Percentiles rank a stretch among this genome's conserved stretches.
Evolutionary conservation across 1,140 invertebrate genomes (phyloP).

Genomic region (Condylostylus longicornis): DNA sequence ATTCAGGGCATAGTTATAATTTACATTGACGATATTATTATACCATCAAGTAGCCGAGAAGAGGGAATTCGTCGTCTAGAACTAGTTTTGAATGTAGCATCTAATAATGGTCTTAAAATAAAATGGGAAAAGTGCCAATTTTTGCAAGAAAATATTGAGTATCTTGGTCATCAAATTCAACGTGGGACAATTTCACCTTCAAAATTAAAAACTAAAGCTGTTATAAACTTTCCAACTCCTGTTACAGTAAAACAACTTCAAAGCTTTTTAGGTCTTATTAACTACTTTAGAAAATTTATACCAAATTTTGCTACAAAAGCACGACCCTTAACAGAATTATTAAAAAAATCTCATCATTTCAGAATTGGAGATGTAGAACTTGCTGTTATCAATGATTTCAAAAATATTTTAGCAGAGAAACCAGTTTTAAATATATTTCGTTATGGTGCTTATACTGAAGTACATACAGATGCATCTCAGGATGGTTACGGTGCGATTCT

Average conservation of each 20-base stretch:
- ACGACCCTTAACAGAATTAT: not conserved
- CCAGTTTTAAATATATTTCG: too few species aligned
- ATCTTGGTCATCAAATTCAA: not conserved
- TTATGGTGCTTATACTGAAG: constrained; percentile 11
- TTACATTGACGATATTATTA: constrained; percentile 35
- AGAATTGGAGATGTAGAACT: too few species aligned
- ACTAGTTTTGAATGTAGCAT: constrained; percentile 23
- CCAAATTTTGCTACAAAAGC: not conserved
- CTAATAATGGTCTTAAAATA: constrained; percentile 29
- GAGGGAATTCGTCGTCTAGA: constrained; percentile 27
- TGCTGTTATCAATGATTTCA: too few species aligned
- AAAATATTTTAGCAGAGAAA: too few species aligned
- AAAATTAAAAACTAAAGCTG: not conserved
- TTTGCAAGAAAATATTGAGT: constrained; percentile 7
- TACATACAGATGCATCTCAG: constrained; percentile 18
- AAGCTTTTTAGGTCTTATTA: not conserved
- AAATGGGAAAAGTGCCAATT: constrained; percentile 33
- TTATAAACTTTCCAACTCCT: not conserved
- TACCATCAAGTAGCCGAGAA: constrained; percentile 22
- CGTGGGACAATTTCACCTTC: not conserved
- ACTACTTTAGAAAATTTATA: not conserved
- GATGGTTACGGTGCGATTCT: constrained; percentile 20
- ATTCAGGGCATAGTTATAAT: constrained; percentile 9
- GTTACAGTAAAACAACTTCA: not conserved
- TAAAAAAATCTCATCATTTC: not conserved